Evolutionary conservation across 2,888 invertebrate genomes (phyloP), one percentile per base, ranked within the genome.

Genomic region (Eulithis testata): DNA sequence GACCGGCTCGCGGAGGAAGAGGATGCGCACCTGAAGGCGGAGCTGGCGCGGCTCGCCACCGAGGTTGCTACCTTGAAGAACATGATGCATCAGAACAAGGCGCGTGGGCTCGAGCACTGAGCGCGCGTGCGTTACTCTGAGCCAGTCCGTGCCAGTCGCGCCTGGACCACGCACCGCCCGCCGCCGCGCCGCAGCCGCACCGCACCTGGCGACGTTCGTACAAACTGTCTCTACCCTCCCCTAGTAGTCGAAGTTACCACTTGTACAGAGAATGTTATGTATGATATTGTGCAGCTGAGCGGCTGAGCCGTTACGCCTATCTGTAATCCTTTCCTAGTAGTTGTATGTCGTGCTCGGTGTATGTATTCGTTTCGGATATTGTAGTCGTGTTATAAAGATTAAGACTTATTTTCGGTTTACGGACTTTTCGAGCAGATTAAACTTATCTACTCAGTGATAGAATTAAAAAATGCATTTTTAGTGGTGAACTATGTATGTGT

Each of bases 1-100:
- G 89, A 87, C 72, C 77, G 91, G 67, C 79, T 90, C 45, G 86
- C 77, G 3, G 94, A 94, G 57, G 95, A 96, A 73, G 95, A 95
- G 72, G 95, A 96, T 81, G 94, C 95, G 69, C 96, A 96, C 84
- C 94, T 98, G 11, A 97, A 97, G 84, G 96, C 96, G 4, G 97
- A 98, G 88, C 94, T 99, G 74, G 97, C 97, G 77, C 95, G 97
- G 76, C 95, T 99, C 31, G 98, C 98, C 44, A 96, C 97, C 1
- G 98, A 99, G 89, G 98, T 99, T 73, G 98, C 97, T 58, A 97
- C 96, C 72, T 95, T 99, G 7, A 97, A 98, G 86, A 96, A 96
- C 80, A 95, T 96, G 93, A 95, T 97, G 93, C 96, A 95, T 69
- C 94, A 95, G 76, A 95, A 95, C 77, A 95, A 91, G 79, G 71